Evolutionary conservation across 2,113 vertebrate genomes (phyloP), one percentile per base, ranked within the genome.

Genomic region (Notarius quadriscutis): DNA sequence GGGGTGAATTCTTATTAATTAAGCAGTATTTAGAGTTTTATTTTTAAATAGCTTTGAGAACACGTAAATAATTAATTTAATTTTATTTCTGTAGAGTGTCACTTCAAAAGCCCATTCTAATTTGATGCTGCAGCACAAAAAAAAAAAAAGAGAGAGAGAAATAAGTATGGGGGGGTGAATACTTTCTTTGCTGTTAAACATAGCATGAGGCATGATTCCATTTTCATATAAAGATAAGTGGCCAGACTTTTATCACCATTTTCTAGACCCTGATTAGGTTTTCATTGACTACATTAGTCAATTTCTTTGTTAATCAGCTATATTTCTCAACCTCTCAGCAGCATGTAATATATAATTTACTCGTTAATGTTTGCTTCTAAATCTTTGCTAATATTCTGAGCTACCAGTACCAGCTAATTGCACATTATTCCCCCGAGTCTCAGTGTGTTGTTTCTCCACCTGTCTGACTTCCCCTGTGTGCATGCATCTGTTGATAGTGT

Each of bases 291-390:
- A 20, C 18, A 74, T 9, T 48, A 10, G 10, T 48, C 20, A 22
- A 2, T 22, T 22, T 74, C 65, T 79, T 79, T 83, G 82, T 65
- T 74, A 1, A 92, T 89, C 90, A 88, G 77, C 81, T 86, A 72
- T 87, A 69, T 87, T 69, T 12, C 15, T 15, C n/a, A 30, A 69
- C 1, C 5, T 27, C 15, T 27, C 4, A 14, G 34, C 41, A 51
- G 57, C 34, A 58, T 25, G 4, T 58, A 41, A 81, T 41, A 48
- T 48, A 18, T 81, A 81, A 62, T 81, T 62, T 81, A 62, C 17
- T 81, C 30, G 22, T 62, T 81, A 62, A 81, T 2, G 8, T 62
- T 14, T 62, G 79, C 58, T 81, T 62, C 30, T 81, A 57, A 48
- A 81, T 81, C 55, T 25, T 62, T 81, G 53, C 11, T 48, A 60